Percentiles rank a stretch among this genome's conserved stretches.
These are phyloP conservation scores for Pedicia rivosa DNA, from an alignment of 2,888 invertebrate species.

Conservation along the genomic window DNA sequence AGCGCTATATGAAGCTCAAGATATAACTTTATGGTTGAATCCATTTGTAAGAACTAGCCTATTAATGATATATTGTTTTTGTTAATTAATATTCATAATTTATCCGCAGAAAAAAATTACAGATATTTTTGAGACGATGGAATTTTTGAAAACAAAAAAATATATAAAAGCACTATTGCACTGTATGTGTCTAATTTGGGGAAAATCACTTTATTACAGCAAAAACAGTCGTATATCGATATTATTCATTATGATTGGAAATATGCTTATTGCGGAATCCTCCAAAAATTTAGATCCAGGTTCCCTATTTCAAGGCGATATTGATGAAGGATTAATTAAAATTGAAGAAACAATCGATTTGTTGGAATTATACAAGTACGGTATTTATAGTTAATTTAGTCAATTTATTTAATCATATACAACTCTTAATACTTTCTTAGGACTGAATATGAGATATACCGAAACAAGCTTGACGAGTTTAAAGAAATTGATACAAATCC, in stretches of 20 bases:
- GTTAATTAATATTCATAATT: not conserved
- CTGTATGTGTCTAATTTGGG: slow-evolving; percentile 75
- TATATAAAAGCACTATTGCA: slow-evolving; percentile 60
- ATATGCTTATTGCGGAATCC: slow-evolving; percentile 65
- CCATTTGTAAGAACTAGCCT: too few species aligned
- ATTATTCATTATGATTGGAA: slow-evolving; percentile 64
- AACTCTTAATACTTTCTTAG: slow-evolving; percentile 2
- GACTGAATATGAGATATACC: slow-evolving; percentile 7
- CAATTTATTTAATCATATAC: not conserved
- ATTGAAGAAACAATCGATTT: slow-evolving; percentile 36
- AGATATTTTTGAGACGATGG: slow-evolving; percentile 50
- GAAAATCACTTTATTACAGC: slow-evolving; percentile 64
- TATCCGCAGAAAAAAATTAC: slow-evolving; percentile 34
- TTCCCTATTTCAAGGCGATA: slow-evolving; percentile 72
- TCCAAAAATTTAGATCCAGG: slow-evolving; percentile 58
- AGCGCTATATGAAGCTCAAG: slow-evolving; percentile 72
- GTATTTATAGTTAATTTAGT: slow-evolving; percentile 8
- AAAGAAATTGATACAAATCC: slow-evolving; percentile 38
- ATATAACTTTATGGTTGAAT: slow-evolving; percentile 66
- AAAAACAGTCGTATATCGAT: slow-evolving; percentile 47
- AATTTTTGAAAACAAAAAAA: slow-evolving; percentile 45
- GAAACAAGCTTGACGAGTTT: slow-evolving; percentile 37
- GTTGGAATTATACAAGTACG: slow-evolving; percentile 43
- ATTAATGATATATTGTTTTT: too few species aligned
- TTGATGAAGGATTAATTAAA: slow-evolving; percentile 54